These are phyloP conservation scores for Erythrolamprus reginae DNA, from an alignment of 2,113 vertebrate genomes.

Conservation along the genomic window DNA sequence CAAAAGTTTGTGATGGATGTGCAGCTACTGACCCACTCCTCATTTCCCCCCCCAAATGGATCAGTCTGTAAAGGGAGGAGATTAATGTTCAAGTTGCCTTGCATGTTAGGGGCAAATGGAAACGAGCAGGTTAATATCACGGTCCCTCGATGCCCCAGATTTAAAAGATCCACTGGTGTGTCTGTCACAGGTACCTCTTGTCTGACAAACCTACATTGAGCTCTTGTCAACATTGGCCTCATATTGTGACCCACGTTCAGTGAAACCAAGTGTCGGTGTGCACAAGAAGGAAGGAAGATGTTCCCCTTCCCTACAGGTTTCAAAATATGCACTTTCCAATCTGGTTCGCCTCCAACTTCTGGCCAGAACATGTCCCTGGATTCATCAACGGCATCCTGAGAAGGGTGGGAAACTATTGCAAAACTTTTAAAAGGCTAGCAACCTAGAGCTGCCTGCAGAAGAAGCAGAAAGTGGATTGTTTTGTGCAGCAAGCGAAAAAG, in stretches of 20 bases:
- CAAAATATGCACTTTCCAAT: neutral
- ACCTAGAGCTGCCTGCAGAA: neutral
- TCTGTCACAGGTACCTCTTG: neutral
- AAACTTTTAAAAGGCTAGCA: neutral
- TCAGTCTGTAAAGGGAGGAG: neutral
- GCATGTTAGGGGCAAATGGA: neutral
- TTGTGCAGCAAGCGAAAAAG: neutral
- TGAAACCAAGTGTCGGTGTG: neutral
- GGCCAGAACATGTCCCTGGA: neutral
- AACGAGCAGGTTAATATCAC: neutral
- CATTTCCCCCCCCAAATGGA: neutral
- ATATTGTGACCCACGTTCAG: neutral
- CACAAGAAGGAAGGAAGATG: neutral
- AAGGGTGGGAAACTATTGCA: neutral
- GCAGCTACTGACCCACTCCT: neutral
- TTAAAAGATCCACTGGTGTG: neutral
- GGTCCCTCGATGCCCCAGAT: neutral
- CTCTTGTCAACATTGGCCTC: neutral
- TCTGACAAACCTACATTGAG: neutral
- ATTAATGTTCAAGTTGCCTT: neutral
- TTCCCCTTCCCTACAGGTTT: neutral
- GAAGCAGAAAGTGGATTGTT: conserved; percentile 1
- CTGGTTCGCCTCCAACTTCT: neutral
- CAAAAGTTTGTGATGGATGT: neutral
- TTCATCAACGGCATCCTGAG: neutral